Evolutionary conservation across 1,140 invertebrate species (phyloP).

Genomic region (Zeugodacus cucurbitae): DNA sequence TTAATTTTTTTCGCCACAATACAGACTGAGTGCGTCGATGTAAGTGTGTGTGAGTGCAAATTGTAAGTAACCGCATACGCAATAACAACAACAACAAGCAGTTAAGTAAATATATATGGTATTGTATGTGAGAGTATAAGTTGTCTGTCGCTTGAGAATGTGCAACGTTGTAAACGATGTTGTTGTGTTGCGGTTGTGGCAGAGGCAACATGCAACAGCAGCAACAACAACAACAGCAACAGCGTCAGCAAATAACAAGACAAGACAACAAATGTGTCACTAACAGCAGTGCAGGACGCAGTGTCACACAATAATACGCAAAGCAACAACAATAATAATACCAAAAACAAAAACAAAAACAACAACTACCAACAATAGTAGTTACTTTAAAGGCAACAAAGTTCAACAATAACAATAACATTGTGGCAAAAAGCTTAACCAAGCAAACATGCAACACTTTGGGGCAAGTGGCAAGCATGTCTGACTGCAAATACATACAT

Average conservation of each 20-base stretch:
- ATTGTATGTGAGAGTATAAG: not conserved
- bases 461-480: not conserved
- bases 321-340: not conserved
- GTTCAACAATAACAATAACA: conserved; percentile 27
- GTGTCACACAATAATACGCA: not conserved
- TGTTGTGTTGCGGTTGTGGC: conserved; percentile 12
- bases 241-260: not conserved
- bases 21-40: not conserved
- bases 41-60: not conserved
- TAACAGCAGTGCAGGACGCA: not conserved
- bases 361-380: not conserved
- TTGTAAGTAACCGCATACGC: not conserved
- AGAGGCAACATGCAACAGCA: not conserved
- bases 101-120: not conserved
- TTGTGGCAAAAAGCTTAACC: conserved; percentile 15
- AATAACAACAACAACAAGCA: not conserved
- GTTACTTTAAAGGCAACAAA: not conserved
- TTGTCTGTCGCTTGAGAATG: not conserved
- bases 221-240: not conserved
- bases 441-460: not conserved
- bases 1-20: not conserved
- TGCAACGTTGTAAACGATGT: not conserved
- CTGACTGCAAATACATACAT: not conserved
- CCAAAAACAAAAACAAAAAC: not conserved
- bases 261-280: conserved; percentile 26